Evolutionary conservation across 1,140 invertebrate species (phyloP), one percentile per base, ranked within the genome.

Genomic region (Ceratina calcarata): DNA sequence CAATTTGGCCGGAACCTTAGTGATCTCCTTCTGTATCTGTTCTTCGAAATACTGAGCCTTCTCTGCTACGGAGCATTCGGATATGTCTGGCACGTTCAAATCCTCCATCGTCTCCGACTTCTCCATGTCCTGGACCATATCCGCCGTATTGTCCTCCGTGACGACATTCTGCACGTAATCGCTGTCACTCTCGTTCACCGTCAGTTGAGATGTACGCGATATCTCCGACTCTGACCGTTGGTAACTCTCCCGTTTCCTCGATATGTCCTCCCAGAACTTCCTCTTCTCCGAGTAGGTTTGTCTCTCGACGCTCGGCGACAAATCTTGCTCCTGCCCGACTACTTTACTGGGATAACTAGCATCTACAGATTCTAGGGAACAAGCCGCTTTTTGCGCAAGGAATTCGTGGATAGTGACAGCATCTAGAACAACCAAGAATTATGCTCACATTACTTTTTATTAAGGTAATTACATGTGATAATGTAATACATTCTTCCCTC

Each of bases 391-490:
- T 91, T 93, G 90, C 87, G 87, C 91, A 89, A 92, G 86, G 90
- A 88, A 90, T 86, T 90, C 92, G 87, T 89, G 90, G 86, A 90
- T 90, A 86, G 85, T 89, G 87, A 87, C 91, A 86, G 89, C 91
- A 92, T 93, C 92, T 93, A 92, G 89, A 93, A 93, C 92, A 93
- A 92, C 88, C 86, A 92, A 92, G 85, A 91, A 92, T 89, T 86
- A 89, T 89, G 82, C 73, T 89, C 86, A 87, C 82, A 86, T 92
- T 91, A 92, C 69, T 89, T 81, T 90, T 91, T 91, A 91, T 91
- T 91, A 83, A 45, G 77, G 37, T 51, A 64, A 45, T 15, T 83
- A 70, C 72, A 84, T 81, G 51, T 73, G 73, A 80, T 61, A 53
- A 49, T 71, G 62, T 51, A 16, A 65, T 86, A 86, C 85, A 83